Base-by-base conservation (phyloP, 2,113 vertebrate genomes). In the Syngnathoides biaculeatus region DNA sequence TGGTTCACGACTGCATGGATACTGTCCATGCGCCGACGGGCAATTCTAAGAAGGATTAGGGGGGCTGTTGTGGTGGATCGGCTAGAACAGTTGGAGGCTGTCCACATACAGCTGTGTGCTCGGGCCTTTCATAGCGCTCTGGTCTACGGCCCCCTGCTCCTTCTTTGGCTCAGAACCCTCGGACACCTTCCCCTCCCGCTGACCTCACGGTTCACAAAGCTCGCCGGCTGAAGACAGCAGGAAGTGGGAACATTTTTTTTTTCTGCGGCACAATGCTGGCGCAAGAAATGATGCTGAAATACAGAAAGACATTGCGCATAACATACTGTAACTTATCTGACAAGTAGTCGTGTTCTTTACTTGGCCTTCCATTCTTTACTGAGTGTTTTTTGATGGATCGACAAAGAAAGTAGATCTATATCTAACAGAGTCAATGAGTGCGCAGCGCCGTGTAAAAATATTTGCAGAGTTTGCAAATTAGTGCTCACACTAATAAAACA, bases 21-120 rank as follows among this genome's bases (percentile, higher is more conserved):
- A 75, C 65, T 64, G 86, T 79, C 75, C 80, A 79, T 79, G 77
- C 30, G 63, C 79, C 75, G 74, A 80, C 77, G 82, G 83, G 82
- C 79, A 84, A 80, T 87, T 89, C 81, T 86, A 83, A 89, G 84
- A 71, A 78, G 83, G 90, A 91, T 91, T 90, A 90, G 80, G 24
- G 24, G 78, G 65, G 67, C 67, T 88, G 84, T 87, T 81, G 85
- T 80, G 81, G 72, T 82, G 78, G 72, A 76, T 78, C 68, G 76
- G 79, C 75, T 70, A 71, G 79, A 89, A 79, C 83, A 79, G 83
- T 82, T 77, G 85, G 84, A 86, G 80, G 84, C 82, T 80, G 75
- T 90, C 80, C 84, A 89, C 80, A 89, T 87, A 89, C 88, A 90
- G 84, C 88, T 91, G 87, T 86, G 79, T 84, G 82, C 83, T 82